Conservation (phyloP, 1,140 invertebrate genomes). For the Drosophila kohkoa region DNA sequence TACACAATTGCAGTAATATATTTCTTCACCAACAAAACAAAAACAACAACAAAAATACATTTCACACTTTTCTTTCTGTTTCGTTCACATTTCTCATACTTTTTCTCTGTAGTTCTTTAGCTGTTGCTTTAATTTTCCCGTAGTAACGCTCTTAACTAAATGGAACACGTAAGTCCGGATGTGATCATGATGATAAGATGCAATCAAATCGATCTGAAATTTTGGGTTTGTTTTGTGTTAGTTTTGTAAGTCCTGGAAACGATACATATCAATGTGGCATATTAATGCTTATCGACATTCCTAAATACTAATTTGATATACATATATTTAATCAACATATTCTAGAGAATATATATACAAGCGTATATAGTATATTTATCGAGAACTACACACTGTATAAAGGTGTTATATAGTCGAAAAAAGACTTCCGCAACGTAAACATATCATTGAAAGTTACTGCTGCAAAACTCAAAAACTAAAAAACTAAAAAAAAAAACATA, state of each 20-base stretch:
- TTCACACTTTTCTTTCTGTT: conserved; percentile 35
- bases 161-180: conserved; percentile 44
- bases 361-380: conserved; percentile 27
- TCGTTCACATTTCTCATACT: conserved; percentile 6
- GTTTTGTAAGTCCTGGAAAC: conserved; percentile 65
- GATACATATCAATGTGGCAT: conserved; percentile 76
- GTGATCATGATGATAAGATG: not conserved
- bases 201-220: not conserved
- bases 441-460: conserved; percentile 80
- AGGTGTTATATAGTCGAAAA: conserved; percentile 47
- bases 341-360: conserved; percentile 24
- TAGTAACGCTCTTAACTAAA: not conserved
- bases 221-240: conserved; percentile 42
- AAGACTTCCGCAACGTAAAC: conserved; percentile 83
- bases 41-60: conserved; percentile 37
- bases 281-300: conserved; percentile 52
- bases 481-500: conserved; percentile 47
- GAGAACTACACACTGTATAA: conserved; percentile 7
- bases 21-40: conserved; percentile 48
- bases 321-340: conserved; percentile 29
- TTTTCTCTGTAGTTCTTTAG: conserved; percentile 17
- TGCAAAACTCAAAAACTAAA: conserved; percentile 60
- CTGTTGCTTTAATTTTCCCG: conserved; percentile 2
- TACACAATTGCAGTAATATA: conserved; percentile 72
- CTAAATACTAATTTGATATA: conserved; percentile 62